phyloP scores from a whole-genome alignment of 2,797 vertebrate species.

The Sylvilagus floridanus region DNA sequence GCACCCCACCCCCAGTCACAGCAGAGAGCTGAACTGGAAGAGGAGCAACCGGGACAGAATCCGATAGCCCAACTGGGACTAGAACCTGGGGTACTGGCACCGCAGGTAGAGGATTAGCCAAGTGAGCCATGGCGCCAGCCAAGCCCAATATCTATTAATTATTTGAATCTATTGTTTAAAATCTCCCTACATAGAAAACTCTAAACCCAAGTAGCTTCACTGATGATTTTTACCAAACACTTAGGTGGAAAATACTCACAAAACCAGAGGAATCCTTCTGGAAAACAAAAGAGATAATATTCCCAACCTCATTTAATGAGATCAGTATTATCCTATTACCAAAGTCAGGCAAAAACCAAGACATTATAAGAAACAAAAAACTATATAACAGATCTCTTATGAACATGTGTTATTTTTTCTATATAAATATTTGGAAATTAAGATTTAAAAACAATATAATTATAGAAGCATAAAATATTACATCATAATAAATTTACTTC shows the following conservation, averaged over 20 bases:
- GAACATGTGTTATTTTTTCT: neutral
- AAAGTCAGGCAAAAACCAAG: neutral
- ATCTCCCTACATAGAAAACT: neutral
- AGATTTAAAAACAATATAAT: neutral
- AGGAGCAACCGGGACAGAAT: no score
- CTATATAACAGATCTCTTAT: neutral
- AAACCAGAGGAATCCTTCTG: neutral
- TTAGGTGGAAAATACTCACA: neutral
- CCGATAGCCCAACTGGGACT: no score
- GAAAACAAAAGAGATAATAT: neutral
- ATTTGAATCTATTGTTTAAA: neutral
- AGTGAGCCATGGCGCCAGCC: no score
- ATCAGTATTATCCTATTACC: neutral
- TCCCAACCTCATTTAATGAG: neutral
- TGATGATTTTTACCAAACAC: neutral
- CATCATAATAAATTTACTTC: neutral
- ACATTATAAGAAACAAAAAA: neutral
- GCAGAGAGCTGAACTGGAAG: no score
- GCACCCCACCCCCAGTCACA: no score
- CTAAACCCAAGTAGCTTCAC: neutral
- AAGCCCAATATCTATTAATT: neutral
- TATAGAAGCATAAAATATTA: neutral
- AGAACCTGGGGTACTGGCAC: no score
- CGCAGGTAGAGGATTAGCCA: no score
- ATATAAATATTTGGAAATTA: neutral